Percentiles rank a stretch among this genome's conserved stretches.
phyloP scores from a whole-genome alignment of 2,113 vertebrate genomes.

The Ictalurus furcatus region DNA sequence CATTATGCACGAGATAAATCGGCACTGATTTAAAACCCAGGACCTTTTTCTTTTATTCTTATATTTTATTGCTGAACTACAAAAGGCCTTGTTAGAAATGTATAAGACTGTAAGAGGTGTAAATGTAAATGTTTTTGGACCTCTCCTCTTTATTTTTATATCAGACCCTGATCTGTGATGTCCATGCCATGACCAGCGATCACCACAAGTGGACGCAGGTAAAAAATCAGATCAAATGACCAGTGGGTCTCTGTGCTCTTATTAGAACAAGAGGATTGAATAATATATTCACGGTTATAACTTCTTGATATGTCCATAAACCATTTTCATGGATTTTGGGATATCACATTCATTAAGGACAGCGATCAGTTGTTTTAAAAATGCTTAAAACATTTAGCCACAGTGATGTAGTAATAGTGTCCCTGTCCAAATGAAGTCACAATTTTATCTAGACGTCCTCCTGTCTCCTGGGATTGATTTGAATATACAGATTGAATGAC shows the following conservation, averaged over 20 bases:
- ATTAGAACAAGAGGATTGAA: not conserved
- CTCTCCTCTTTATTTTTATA: conserved; percentile 19
- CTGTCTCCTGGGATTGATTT: not conserved
- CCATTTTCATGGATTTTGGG: too few species aligned
- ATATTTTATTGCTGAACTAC: not conserved
- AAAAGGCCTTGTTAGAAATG: not conserved
- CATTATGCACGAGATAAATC: not conserved
- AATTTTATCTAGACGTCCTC: not conserved
- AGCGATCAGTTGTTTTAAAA: not conserved
- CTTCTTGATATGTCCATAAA: not conserved
- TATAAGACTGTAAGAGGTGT: not conserved
- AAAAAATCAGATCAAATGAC: conserved; percentile 24
- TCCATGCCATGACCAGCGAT: conserved; percentile 97
- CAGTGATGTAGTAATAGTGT: not conserved
- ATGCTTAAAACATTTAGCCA: not conserved
- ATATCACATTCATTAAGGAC: not conserved
- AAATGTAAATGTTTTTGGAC: not conserved
- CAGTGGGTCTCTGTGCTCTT: not conserved
- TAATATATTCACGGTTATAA: not conserved
- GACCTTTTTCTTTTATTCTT: not conserved
- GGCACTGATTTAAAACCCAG: not conserved
- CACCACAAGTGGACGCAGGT: conserved; percentile 99
- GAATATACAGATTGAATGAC: not conserved
- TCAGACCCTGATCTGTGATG: conserved; percentile 96
- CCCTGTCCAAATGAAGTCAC: not conserved